Base-by-base conservation (phyloP, 2,797 vertebrate genomes). In the Cheirogaleus major region DNA sequence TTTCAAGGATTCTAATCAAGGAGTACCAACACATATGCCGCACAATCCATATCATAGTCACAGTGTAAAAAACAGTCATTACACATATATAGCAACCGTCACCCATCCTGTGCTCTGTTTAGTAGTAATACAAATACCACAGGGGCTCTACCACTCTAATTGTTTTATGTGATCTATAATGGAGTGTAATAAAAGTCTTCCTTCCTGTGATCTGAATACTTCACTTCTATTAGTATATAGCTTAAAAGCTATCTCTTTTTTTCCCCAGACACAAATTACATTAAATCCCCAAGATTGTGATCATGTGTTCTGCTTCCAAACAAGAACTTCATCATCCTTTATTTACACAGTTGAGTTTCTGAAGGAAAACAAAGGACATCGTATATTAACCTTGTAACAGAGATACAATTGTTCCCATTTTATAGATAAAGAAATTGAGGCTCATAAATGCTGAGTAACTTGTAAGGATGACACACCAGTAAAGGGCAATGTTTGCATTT, bases 231-330 rank as follows among this genome's bases (percentile, higher is more conserved):
- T 72, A 70, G n/a, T 65, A 73, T 81, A 20, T 4, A 78, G 5
- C 5, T 12, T 61, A 57, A 72, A 59, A 79, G 23, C 22, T 18
- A 18, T 23, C 5, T 43, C 32, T 20, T 35, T 59, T 48, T 50
- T 27, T 61, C 52, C 52, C 18, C 14, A 79, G n/a, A 41, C 43
- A 70, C 41, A 84, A 52, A 65, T 43, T 75, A 69, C 13, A 78
- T 83, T 55, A 59, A 84, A 88, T 84, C 52, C 9, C 43, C 59
- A 91, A 38, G 43, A 91, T 10, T 75, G 23, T 73, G 25, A 61
- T 5, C 41, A 1, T 48, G 35, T 61, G 10, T 61, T 94, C 43
- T 83, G 10, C 25, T 70, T 88, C 23, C 38, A 78, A 67, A 79
- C 9, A 88, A 38, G 17, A 5, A 38, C 10, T 22, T n/a, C 13